A percentile compares a stretch with the other conserved stretches of the same genome.
Evolutionary conservation across 2,113 vertebrate species (phyloP).

Genomic region (Tenebrosternarchus preto): DNA sequence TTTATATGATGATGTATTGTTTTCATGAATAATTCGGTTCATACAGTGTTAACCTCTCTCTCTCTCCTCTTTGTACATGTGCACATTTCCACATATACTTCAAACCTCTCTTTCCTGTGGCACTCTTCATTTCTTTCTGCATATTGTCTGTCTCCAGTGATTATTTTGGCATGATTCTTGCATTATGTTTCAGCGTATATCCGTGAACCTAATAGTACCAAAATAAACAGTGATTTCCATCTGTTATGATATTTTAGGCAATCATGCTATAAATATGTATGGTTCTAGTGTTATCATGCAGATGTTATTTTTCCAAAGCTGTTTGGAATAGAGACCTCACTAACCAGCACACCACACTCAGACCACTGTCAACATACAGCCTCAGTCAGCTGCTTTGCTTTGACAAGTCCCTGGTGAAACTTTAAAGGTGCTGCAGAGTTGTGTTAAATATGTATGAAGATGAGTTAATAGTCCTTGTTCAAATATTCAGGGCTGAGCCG

Average conservation of each 20-base stretch:
- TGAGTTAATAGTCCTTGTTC: slow-evolving; percentile 35
- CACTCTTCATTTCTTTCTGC: too few species aligned
- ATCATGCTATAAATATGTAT: slow-evolving; percentile 38
- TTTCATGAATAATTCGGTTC: not conserved
- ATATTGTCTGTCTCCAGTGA: too few species aligned
- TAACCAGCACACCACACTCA: slow-evolving; percentile 24
- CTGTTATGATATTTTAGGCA: slow-evolving; percentile 19
- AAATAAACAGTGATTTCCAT: slow-evolving; percentile 21
- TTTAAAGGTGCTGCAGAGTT: slow-evolving; percentile 29
- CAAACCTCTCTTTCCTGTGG: not conserved
- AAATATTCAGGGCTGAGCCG: slow-evolving; percentile 31
- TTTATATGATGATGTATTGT: not conserved
- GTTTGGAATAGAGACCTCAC: not conserved
- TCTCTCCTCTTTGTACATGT: too few species aligned
- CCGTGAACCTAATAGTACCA: not conserved
- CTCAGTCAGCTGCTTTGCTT: not conserved
- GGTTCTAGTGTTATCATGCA: not conserved
- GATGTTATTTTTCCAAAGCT: not conserved
- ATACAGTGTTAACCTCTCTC: not conserved
- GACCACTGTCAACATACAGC: not conserved
- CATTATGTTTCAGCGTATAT: not conserved
- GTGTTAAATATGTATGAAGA: slow-evolving; percentile 46
- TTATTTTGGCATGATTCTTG: not conserved
- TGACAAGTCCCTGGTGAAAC: slow-evolving; percentile 26
- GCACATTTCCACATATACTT: not conserved